phyloP scores from a whole-genome alignment of 2,888 invertebrate genomes.

The Ormyrus thymus region DNA sequence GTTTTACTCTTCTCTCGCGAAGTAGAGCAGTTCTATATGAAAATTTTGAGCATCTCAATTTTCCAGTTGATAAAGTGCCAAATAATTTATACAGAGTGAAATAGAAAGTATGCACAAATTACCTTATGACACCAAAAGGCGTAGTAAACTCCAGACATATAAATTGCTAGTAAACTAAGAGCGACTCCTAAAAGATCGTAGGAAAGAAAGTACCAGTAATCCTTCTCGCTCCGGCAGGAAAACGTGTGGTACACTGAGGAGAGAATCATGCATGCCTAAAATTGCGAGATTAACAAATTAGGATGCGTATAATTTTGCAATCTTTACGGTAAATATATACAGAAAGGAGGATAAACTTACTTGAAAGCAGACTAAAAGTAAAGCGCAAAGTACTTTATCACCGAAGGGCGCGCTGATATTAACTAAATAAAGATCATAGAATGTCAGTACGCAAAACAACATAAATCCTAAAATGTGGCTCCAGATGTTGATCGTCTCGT shows the following conservation, averaged over 20 bases:
- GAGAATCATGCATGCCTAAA: constrained; percentile 92
- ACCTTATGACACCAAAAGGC: constrained; percentile 97
- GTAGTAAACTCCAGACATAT: constrained; percentile 96
- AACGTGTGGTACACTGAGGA: constrained; percentile 96
- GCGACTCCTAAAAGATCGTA: constrained; percentile 96
- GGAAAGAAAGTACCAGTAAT: constrained; percentile 90
- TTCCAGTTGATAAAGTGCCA: too few species aligned
- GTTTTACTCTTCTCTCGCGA: not conserved
- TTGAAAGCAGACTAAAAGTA: constrained; percentile 91
- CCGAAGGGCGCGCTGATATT: constrained; percentile 86
- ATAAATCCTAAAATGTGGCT: constrained; percentile 93
- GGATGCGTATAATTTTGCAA: not conserved
- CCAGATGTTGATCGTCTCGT: constrained; percentile 98
- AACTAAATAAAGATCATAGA: constrained; percentile 88
- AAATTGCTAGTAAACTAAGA: constrained; percentile 93
- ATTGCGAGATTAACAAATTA: constrained; percentile 9
- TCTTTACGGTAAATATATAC: not conserved
- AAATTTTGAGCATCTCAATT: too few species aligned
- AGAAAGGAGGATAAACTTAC: constrained; percentile 75
- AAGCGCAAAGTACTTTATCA: constrained; percentile 90
- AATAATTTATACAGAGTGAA: not conserved
- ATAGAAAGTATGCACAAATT: constrained; percentile 71
- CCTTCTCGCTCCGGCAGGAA: constrained; percentile 91
- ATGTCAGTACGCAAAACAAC: constrained; percentile 87
- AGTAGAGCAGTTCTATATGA: too few species aligned